phyloP scores from a whole-genome alignment of 2,888 invertebrate species.

The Ligdia adustata region DNA sequence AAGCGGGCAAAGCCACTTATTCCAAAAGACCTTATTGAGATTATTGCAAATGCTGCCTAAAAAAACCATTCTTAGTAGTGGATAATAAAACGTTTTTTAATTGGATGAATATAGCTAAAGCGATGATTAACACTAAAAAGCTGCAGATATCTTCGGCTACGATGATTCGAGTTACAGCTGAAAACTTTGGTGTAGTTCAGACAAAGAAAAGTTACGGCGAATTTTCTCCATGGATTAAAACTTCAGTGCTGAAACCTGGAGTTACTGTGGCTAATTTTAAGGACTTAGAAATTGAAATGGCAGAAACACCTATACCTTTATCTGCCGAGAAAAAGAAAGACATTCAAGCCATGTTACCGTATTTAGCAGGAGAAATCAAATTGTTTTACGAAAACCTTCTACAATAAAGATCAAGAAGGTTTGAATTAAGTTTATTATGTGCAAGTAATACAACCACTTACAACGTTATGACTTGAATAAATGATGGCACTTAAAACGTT shows the following conservation, averaged over 20 bases:
- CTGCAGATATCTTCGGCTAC: slow-evolving; percentile 17
- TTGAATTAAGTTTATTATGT: slow-evolving; percentile 9
- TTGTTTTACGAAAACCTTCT: slow-evolving; percentile 4
- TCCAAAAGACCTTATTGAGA: slow-evolving; percentile 11
- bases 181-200: slow-evolving; percentile 18
- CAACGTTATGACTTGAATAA: slow-evolving; percentile 3
- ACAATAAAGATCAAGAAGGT: neutral
- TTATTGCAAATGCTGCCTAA: slow-evolving; percentile 12
- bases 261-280: slow-evolving; percentile 16
- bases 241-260: slow-evolving; percentile 16
- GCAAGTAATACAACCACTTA: slow-evolving; percentile 7
- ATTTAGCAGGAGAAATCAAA: slow-evolving; percentile 20
- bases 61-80: slow-evolving; percentile 5
- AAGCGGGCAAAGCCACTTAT: slow-evolving; percentile 2
- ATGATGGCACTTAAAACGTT: neutral
- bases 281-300: slow-evolving; percentile 14
- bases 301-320: slow-evolving; percentile 20
- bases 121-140: slow-evolving; percentile 18
- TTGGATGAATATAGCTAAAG: slow-evolving; percentile 16
- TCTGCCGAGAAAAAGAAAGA: slow-evolving; percentile 24
- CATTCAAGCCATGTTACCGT: slow-evolving; percentile 19
- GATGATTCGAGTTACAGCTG: slow-evolving; percentile 18
- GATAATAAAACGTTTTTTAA: slow-evolving; percentile 13
- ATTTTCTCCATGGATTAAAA: slow-evolving; percentile 14
- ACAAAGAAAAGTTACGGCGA: slow-evolving; percentile 22